Evolutionary conservation across 1,140 invertebrate species (phyloP), one percentile per base, ranked within the genome.

Genomic region (Mylabris phalerata): DNA sequence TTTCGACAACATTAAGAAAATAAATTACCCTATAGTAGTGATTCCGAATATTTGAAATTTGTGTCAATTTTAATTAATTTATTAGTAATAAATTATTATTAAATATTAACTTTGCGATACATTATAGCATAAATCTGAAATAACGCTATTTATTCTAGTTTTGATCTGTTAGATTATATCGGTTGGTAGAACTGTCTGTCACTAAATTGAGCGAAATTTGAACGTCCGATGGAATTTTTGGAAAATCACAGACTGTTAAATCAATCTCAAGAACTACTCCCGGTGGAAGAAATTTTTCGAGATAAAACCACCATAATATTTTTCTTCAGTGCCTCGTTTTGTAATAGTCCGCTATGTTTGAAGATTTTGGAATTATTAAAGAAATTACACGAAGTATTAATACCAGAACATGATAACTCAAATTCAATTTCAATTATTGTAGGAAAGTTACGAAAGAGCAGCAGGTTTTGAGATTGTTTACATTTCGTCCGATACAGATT

Each of bases 401-500:
- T 48, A 19, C 48, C 19, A 9, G 13, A 48, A 45, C 10, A 9
- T 41, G 9, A 41, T 26, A 13, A n/a, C 7, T 39, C 10, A 13
- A 38, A 9, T 48, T 27, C n/a, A 60, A n/a, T 44, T 39, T 54
- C 43, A 11, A 26, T n/a, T 43, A 44, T 38, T 45, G 24, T 51
- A 54, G 56, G 54, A 44, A 50, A 45, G 11, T 10, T 27, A 32
- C 41, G 27, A 25, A 26, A 55, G 38, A 59, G 55, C 32, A 43
- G 19, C 59, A 24, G 49, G 43, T 7, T 19, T 67, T 9, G 63
- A 63, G 56, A 57, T 69, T 11, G 62, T 69, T 47, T 65, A 61
- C 44, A 50, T 69, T 3, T 54, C 61, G 7, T 66, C 45, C 6
- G 67, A 69, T 32, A 51, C 46, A 40, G 44, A 42, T 9, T 47